Evolutionary conservation across 2,113 vertebrate species (phyloP).

Genomic region (Neogobius melanostomus): DNA sequence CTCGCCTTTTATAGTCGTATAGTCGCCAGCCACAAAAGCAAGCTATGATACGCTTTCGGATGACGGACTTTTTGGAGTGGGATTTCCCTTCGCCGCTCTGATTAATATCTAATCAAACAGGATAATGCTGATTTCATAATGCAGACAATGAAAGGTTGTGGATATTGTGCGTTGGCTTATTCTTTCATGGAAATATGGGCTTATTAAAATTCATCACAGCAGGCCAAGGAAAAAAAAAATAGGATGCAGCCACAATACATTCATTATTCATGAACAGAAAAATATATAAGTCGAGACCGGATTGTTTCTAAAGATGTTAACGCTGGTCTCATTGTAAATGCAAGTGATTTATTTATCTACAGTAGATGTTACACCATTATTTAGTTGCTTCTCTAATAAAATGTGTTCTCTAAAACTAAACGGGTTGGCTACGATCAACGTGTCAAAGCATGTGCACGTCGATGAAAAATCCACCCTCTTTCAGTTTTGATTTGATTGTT

Average conservation of each 20-base stretch:
- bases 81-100: background rate
- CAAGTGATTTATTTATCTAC: background rate
- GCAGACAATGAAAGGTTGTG: background rate
- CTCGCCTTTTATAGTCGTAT: slow-evolving; percentile 20
- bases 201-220: slow-evolving; percentile 7
- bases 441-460: no score
- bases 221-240: background rate
- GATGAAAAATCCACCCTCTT: no score
- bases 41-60: background rate
- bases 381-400: background rate
- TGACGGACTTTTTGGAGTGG: background rate
- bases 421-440: no score
- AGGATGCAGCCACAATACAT: background rate
- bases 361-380: background rate
- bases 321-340: background rate
- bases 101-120: background rate
- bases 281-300: background rate
- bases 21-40: slow-evolving; percentile 7
- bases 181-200: background rate
- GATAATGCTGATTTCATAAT: background rate
- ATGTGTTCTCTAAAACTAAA: no score
- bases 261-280: background rate
- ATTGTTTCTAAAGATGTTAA: background rate
- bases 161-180: background rate
- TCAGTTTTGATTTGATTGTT: no score